These are phyloP conservation scores for Hydropotes inermis DNA, from an alignment of 2,113 vertebrate species.

Conservation along the genomic window DNA sequence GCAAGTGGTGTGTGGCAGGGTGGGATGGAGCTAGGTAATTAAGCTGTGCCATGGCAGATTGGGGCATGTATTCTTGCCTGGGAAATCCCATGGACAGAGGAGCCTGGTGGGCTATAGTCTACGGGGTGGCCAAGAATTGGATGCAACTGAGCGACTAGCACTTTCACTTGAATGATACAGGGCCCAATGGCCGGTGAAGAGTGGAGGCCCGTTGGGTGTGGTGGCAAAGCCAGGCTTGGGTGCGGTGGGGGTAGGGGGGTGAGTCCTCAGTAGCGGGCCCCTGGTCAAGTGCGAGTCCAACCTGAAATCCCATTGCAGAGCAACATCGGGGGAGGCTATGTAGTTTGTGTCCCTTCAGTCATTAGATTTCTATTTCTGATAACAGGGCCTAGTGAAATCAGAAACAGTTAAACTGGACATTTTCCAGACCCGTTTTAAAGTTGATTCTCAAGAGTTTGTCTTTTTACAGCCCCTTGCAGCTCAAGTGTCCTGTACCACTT, in stretches of 20 bases:
- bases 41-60: neutral
- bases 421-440: neutral
- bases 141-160: neutral
- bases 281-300: no score
- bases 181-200: accelerated
- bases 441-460: neutral
- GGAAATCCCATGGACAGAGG: neutral
- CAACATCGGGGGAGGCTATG: accelerated
- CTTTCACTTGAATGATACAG: neutral
- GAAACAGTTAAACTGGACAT: neutral
- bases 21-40: neutral
- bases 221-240: neutral
- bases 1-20: neutral
- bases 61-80: neutral
- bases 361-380: neutral
- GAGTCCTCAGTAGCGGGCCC: accelerated
- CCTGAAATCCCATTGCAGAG: no score
- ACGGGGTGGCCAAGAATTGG: neutral
- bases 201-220: accelerated
- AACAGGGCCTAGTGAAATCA: neutral
- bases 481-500: neutral
- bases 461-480: neutral
- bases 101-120: neutral
- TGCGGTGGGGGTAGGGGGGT: neutral
- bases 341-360: neutral